Base-by-base conservation (phyloP, 2,797 vertebrate genomes). In the Dendrocincla fuliginosa region DNA sequence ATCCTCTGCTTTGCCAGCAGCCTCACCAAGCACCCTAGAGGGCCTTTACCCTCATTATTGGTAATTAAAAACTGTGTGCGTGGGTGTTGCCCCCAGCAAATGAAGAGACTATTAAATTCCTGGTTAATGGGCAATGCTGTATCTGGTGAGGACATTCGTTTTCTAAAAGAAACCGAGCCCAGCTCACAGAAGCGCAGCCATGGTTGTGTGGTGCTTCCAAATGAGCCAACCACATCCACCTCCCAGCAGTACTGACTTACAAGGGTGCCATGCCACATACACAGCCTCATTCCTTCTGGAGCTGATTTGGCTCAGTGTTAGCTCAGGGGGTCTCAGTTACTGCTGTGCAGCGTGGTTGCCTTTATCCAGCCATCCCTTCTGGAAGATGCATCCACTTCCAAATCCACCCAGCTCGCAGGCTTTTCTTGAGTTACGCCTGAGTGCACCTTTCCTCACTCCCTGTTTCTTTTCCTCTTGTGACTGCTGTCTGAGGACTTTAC, bases 401-500 rank as follows among this genome's bases (percentile, higher is more conserved):
- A 37, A 49, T n/a, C 1, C 1, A 24, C 6, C 8, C 15, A 56
- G 0, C 7, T 46, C 37, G 16, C 0, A 2, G n/a, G 10, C 17
- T 90, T 86, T 69, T 44, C 84, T 59, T 70, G 33, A 2, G 0
- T 63, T 47, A 10, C 1, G 2, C n/a, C n/a, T 57, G 47, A 74
- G 25, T 5, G 19, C n/a, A 6, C 10, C 18, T 75, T 74, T 90
- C 42, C 30, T 20, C 33, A 13, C 35, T 61, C 32, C 16, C 39
- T 73, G 10, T 11, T 57, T 37, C 8, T 13, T 69, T 84, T 87
- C 13, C n/a, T 69, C 11, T n/a, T 69, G 50, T 57, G n/a, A 10
- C n/a, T 57, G n/a, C 16, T 79, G 46, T 5, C 28, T 71, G 67
- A 42, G 13, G 42, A 37, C 17, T 68, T 86, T 4, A 50, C 14